Evolutionary conservation across 2,113 vertebrate species (phyloP).

Genomic region (Heloderma charlesbogerti): DNA sequence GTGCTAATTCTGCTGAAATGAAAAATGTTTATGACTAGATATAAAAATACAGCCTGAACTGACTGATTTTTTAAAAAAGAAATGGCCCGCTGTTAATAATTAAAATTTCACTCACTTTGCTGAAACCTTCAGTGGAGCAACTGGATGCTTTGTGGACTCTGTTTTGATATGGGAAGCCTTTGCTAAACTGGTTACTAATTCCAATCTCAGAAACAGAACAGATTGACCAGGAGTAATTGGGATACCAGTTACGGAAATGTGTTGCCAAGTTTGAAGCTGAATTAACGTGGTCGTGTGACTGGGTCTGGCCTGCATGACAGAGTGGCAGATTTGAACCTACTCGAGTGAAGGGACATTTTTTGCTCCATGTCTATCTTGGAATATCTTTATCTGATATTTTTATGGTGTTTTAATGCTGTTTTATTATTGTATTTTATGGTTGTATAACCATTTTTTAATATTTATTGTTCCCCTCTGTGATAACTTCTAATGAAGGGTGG

Average conservation of each 20-base stretch:
- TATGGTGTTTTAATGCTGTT: too few species aligned
- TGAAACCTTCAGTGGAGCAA: not conserved
- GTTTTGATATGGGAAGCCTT: slow-evolving; percentile 1
- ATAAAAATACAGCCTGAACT: slow-evolving; percentile 50
- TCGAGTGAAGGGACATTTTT: not conserved
- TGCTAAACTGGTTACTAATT: slow-evolving; percentile 13
- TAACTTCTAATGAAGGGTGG: too few species aligned
- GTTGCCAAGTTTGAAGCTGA: not conserved
- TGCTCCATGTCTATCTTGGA: too few species aligned
- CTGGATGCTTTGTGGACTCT: slow-evolving; percentile 6
- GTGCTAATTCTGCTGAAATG: slow-evolving; percentile 45
- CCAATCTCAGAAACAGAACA: not conserved
- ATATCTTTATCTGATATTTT: too few species aligned
- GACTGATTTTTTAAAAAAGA: slow-evolving; percentile 29
- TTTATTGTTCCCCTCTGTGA: too few species aligned
- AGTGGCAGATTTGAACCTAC: not conserved
- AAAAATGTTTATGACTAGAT: slow-evolving; percentile 50
- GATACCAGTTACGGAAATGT: not conserved
- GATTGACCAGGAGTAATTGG: not conserved
- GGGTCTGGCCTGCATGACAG: not conserved
- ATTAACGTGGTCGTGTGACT: not conserved
- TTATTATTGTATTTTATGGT: too few species aligned
- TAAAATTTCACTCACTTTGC: not conserved
- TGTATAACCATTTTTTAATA: too few species aligned
- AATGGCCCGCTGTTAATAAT: slow-evolving; percentile 3